Percentiles rank a stretch among this genome's conserved stretches.
Conservation (phyloP, 2,888 invertebrate genomes). For the Cerastis rubricosa region DNA sequence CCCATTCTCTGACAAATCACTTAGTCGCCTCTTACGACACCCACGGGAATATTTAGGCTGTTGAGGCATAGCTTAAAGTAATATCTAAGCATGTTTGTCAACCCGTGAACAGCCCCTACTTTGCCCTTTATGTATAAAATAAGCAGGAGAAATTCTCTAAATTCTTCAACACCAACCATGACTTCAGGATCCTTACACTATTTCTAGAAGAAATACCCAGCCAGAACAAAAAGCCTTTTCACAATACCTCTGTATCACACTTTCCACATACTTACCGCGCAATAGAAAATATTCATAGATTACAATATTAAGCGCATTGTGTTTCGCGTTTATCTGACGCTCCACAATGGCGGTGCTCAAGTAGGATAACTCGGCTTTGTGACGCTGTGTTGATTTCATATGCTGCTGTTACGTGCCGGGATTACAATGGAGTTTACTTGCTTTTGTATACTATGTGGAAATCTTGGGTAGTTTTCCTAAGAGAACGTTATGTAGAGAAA, state of each 20-base stretch:
- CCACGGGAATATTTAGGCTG: too few species aligned
- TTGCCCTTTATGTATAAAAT: too few species aligned
- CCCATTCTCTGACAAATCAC: too few species aligned
- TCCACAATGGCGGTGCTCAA: slow-evolving; percentile 81
- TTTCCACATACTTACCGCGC: slow-evolving; percentile 51
- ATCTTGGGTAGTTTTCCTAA: slow-evolving; percentile 31
- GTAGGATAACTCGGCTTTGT: slow-evolving; percentile 84
- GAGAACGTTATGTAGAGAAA: slow-evolving; percentile 2
- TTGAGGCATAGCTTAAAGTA: too few species aligned
- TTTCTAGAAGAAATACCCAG: too few species aligned
- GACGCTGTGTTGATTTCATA: slow-evolving; percentile 68
- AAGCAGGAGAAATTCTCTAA: not conserved
- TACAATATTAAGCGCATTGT: slow-evolving; percentile 66
- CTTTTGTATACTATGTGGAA: slow-evolving; percentile 30
- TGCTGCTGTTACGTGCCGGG: slow-evolving; percentile 56
- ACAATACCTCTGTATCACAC: slow-evolving; percentile 32
- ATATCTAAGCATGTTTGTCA: not conserved
- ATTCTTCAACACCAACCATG: too few species aligned
- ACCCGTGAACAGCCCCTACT: not conserved
- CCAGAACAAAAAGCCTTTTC: slow-evolving; percentile 29
- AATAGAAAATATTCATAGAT: slow-evolving; percentile 63
- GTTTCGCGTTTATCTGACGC: slow-evolving; percentile 79
- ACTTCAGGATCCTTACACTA: not conserved
- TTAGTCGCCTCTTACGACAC: too few species aligned
- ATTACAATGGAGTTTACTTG: slow-evolving; percentile 57